Evolutionary conservation across 2,888 invertebrate species (phyloP).

Genomic region (Tortrix viridana): DNA sequence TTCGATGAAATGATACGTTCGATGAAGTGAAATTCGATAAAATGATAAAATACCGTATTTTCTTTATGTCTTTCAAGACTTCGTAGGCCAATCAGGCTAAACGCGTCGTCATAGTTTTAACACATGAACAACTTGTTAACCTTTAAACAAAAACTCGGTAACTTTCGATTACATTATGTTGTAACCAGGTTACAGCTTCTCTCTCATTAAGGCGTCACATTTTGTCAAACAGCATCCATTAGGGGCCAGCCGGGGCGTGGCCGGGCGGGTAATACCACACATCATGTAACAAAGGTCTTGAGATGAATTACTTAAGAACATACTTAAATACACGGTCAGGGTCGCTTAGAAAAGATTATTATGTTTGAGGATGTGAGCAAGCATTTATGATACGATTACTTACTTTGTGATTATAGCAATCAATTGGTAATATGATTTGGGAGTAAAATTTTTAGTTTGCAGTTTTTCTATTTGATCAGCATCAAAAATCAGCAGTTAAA

Average conservation of each 20-base stretch:
- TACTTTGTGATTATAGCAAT: not conserved
- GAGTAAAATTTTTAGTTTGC: too few relatives aligned
- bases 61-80: too few relatives aligned
- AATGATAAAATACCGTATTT: too few relatives aligned
- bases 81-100: too few relatives aligned
- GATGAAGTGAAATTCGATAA: too few relatives aligned
- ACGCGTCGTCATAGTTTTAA: not conserved
- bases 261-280: slow-evolving; percentile 33
- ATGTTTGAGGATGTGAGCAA: slow-evolving; percentile 32
- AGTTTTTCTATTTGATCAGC: too few relatives aligned
- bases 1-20: too few relatives aligned
- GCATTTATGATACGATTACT: slow-evolving; percentile 10
- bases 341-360: slow-evolving; percentile 29
- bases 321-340: slow-evolving; percentile 32
- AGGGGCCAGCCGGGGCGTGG: slow-evolving; percentile 64
- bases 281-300: slow-evolving; percentile 29
- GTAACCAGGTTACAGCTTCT: slow-evolving; percentile 45
- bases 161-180: slow-evolving; percentile 43
- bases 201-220: slow-evolving; percentile 74
- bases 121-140: slow-evolving; percentile 9
- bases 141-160: slow-evolving; percentile 34
- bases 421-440: too few relatives aligned
- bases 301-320: slow-evolving; percentile 37
- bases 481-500: too few relatives aligned
- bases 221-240: slow-evolving; percentile 77